Base-by-base conservation (phyloP, 2,797 vertebrate species). In the Anolis apletophallus region DNA sequence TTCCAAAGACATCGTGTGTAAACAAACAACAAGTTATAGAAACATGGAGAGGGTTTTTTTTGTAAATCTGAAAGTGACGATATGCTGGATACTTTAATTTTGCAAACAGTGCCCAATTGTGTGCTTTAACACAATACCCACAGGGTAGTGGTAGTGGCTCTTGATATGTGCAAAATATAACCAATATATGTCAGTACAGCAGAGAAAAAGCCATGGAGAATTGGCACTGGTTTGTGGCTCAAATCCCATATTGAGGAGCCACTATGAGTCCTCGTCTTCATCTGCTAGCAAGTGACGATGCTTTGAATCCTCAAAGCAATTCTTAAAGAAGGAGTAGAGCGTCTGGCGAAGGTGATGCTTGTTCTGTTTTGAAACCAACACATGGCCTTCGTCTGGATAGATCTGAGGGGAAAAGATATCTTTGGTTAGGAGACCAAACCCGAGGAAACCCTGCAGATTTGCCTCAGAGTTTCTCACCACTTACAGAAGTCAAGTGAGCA, bases 321-420 rank as follows among this genome's bases (percentile, higher is more conserved):
- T 93, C 16, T 97, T 96, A 91, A 97, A 94, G 93, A 97, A 97
- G 94, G 96, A 96, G 85, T 96, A 92, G 71, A 97, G 89, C 21
- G 96, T 96, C 88, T 96, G 95, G 90, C 96, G 95, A 89, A 97
- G 95, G 93, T 97, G 97, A 76, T 95, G 95, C 81, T 94, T 64
- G 93, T 96, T 97, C 54, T 94, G 94, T 6, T 95, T 94, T 68
- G 96, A 96, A 85, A 95, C 93, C 54, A 97, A 94, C 75, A 79
- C 36, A 91, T 98, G 97, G 84, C 97, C 97, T 92, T 97, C 97
- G 5, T 98, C 97, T 17, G 97, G 97, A 86, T 97, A 97, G 82
- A 98, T 94, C 96, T 98, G 96, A 85, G 96, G 92, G 0, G 96
- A 96, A 95, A 96, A 97, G 94, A 97, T 97, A 90, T 55, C 9